phyloP scores from a whole-genome alignment of 2,113 vertebrate species.

The Dascyllus trimaculatus region DNA sequence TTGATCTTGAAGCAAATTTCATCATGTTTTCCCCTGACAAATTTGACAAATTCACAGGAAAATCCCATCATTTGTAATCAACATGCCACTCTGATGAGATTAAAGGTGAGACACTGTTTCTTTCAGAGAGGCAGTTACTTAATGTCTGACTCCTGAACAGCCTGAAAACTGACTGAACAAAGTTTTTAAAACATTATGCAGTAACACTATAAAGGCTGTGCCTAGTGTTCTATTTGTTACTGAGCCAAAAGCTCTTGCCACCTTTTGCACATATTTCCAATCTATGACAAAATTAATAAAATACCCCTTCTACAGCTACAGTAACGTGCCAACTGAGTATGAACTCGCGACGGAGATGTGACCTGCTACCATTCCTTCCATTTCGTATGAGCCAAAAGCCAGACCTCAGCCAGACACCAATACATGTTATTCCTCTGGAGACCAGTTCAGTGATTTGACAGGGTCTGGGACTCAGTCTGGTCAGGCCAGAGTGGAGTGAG shows the following conservation, averaged over 20 bases:
- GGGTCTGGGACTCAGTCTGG: slow-evolving; percentile 73
- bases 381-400: slow-evolving; percentile 60
- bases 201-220: neutral
- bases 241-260: neutral
- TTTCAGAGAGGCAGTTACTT: slow-evolving; percentile 54
- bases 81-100: slow-evolving; percentile 68
- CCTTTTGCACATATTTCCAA: slow-evolving; percentile 24
- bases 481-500: slow-evolving; percentile 56
- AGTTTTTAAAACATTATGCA: slow-evolving; percentile 2
- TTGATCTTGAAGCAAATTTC: slow-evolving; percentile 53
- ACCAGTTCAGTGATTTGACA: slow-evolving; percentile 69
- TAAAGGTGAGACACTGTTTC: slow-evolving; percentile 68
- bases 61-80: slow-evolving; percentile 75
- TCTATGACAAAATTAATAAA: slow-evolving; percentile 9
- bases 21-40: slow-evolving; percentile 74
- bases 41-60: slow-evolving; percentile 79
- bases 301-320: neutral
- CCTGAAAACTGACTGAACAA: neutral
- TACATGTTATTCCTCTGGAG: slow-evolving; percentile 52
- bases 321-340: slow-evolving; percentile 3
- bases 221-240: neutral
- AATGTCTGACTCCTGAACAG: slow-evolving; percentile 46
- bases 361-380: slow-evolving; percentile 61
- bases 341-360: slow-evolving; percentile 41
- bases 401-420: slow-evolving; percentile 60